Evolutionary conservation across 23 tunicate genomes (phyloP).

Genomic region (Trididemnum nubilum): DNA sequence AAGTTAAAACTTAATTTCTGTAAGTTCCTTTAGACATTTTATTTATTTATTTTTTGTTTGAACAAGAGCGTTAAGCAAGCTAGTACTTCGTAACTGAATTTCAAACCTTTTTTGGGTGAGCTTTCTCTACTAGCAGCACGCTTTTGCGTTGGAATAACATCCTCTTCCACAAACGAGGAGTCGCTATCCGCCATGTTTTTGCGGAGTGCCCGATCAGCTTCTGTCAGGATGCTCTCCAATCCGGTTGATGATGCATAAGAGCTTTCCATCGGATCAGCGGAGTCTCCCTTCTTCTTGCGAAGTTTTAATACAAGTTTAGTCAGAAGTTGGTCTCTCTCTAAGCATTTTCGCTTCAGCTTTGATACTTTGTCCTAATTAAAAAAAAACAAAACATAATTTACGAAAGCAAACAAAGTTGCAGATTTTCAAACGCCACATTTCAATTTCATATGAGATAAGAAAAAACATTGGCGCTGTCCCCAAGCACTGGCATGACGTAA

Average conservation of each 20-base stretch:
- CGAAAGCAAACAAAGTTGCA: no score
- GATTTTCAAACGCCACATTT: no score
- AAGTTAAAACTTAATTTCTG: no score
- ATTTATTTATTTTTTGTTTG: no score
- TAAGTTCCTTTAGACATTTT: no score
- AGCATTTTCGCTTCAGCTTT: constrained; percentile 63
- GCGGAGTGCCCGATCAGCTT: constrained; percentile 57
- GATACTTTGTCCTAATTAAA: constrained; percentile 59
- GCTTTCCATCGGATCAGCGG: constrained; percentile 9
- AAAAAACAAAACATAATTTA: neutral
- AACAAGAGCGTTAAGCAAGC: no score
- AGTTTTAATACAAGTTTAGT: constrained; percentile 61
- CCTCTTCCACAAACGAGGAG: neutral
- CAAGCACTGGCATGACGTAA: no score
- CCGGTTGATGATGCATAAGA: constrained; percentile 48
- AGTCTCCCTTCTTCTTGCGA: constrained; percentile 29
- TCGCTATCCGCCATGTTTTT: constrained; percentile 5
- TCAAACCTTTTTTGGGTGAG: no score
- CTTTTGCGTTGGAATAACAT: neutral
- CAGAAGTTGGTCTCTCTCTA: constrained; percentile 66
- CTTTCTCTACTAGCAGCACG: no score
- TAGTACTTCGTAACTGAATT: no score
- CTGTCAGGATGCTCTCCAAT: constrained; percentile 30
- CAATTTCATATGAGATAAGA: no score
- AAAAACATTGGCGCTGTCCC: no score